Base-by-base conservation (phyloP, 2,888 invertebrate species). In the Tetanocera ferruginea region DNA sequence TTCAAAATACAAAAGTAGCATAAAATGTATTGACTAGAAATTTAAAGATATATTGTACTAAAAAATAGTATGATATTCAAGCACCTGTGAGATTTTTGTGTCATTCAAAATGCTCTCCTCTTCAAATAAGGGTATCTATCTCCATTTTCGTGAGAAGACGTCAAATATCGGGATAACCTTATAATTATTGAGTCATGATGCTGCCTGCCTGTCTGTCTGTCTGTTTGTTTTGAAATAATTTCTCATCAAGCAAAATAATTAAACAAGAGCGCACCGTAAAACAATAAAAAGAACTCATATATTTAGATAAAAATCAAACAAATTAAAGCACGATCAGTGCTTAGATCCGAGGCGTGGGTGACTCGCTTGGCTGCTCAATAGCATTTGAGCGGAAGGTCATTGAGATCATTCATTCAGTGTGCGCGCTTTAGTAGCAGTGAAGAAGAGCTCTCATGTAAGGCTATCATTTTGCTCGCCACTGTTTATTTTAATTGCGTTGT, bases 141-240 rank as follows among this genome's bases (percentile, higher is more conserved):
- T n/a, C n/a, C n/a, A n/a, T n/a, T n/a, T n/a, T n/a, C n/a, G n/a
- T n/a, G n/a, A n/a, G n/a, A n/a, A n/a, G n/a, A n/a, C n/a, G n/a
- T n/a, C n/a, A n/a, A n/a, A n/a, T n/a, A n/a, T n/a, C n/a, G n/a
- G n/a, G n/a, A n/a, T n/a, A n/a, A n/a, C n/a, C n/a, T n/a, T n/a
- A n/a, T n/a, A n/a, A n/a, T n/a, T n/a, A n/a, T n/a, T n/a, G n/a
- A n/a, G n/a, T n/a, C n/a, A 6, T 43, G 11, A 43, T 43, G 43
- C 64, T 31, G 31, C 11, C 9, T 34, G 8, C n/a, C 34, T 28
- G 69, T 69, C 17, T 28, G 51, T 69, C 25, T 69, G 51, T 69
- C n/a, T 37, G 37, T 67, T 67, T 67, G 69, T 52, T 69, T 37
- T 52, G 43, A 25, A 69, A 49, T 28, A 69, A 52, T 51, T 49